Percentiles rank a stretch among this genome's conserved stretches.
phyloP scores from a whole-genome alignment of 2,113 vertebrate species.

The Cyanistes caeruleus region DNA sequence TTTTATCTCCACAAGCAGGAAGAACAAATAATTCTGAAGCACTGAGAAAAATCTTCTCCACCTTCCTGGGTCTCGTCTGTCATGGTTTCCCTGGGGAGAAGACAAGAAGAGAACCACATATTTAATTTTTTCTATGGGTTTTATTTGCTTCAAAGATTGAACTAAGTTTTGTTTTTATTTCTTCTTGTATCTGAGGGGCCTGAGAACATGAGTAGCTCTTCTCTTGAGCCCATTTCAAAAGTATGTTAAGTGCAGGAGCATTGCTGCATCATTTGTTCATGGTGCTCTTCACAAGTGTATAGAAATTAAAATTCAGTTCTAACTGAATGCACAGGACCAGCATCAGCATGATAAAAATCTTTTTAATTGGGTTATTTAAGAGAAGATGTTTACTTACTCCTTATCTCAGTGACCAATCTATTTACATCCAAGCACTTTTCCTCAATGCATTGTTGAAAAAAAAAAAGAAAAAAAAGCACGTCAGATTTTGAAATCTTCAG shows the following conservation, averaged over 20 bases:
- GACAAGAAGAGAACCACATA: background rate
- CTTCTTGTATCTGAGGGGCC: background rate
- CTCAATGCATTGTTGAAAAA: too few relatives aligned
- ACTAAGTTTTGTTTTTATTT: background rate
- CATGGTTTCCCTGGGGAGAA: background rate
- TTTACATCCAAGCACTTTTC: too few relatives aligned
- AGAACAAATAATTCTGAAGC: constrained; percentile 1
- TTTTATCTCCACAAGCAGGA: background rate
- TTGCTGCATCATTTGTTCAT: background rate
- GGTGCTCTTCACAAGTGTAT: background rate
- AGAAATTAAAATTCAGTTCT: background rate
- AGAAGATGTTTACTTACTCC: too few relatives aligned
- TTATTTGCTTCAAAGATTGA: background rate
- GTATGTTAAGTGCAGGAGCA: background rate
- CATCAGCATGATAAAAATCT: background rate
- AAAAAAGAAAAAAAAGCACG: too few relatives aligned
- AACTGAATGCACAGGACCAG: background rate
- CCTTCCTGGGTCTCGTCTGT: background rate
- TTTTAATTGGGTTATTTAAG: background rate
- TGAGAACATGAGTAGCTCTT: background rate
- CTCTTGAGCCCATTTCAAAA: background rate
- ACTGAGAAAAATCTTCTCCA: background rate
- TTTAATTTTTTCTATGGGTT: background rate
- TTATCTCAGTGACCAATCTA: too few relatives aligned
- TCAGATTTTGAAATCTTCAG: too few relatives aligned